Evolutionary conservation across 2,797 vertebrate genomes (phyloP), one percentile per base, ranked within the genome.

Genomic region (Cossypha dichroa): DNA sequence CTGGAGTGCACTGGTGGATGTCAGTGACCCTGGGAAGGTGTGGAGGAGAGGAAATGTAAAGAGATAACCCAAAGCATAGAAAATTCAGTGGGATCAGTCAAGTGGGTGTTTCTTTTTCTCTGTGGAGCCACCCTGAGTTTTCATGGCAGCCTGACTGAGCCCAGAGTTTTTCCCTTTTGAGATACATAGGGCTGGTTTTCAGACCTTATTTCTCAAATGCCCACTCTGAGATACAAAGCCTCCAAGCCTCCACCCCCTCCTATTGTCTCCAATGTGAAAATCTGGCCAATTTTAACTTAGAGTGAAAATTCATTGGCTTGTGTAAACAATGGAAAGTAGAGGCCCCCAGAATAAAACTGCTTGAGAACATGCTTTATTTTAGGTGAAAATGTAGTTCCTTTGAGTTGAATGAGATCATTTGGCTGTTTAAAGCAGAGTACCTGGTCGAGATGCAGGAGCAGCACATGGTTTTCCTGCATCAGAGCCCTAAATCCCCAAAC

Each of bases 201-300:
- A 74, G 52, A 69, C 41, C 33, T 82, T 67, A 4, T 76, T 91
- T 79, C 86, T 79, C 28, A 29, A 78, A 21, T 41, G 77, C 81
- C 69, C 62, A 1, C 45, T 59, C 38, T 43, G 84, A 80, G 72
- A 58, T 36, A 77, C 14, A 36, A 70, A 77, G 38, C 49, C 89
- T 41, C 80, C 72, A 82, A 81, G 33, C 63, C 70, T 87, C 83
- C 74, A 87, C 77, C 52, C 59, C 3, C n/a, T 46, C 20, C 84
- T 69, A 59, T 88, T 92, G 84, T 94, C 68, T 81, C 8, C 1
- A 55, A 73, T 2, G 2, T 55, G 33, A 87, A 96, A 96, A 91
- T 76, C 73, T 88, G 58, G 28, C 60, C 87, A 56, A 62, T 91
- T 95, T 90, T 90, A 90, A 69, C 73, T 83, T 46, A 13, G 46